Evolutionary conservation across 2,888 invertebrate species (phyloP).

Genomic region (Horisme vitalbata): DNA sequence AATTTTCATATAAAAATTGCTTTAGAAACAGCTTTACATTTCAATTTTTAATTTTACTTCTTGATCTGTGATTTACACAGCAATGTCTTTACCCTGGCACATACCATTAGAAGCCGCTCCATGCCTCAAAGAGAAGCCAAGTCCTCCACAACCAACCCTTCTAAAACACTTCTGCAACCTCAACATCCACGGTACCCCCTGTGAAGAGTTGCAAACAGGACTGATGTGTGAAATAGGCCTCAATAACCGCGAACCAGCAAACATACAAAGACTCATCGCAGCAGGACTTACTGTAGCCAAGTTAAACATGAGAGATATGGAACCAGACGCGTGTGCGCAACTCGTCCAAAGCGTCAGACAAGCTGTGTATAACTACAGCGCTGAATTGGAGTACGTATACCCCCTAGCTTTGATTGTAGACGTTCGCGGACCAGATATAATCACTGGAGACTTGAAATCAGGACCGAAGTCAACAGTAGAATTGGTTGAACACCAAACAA

Average conservation of each 20-base stretch:
- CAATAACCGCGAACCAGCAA: conserved; percentile 61
- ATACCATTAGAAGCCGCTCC: conserved; percentile 63
- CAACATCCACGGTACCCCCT: conserved; percentile 61
- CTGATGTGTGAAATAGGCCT: conserved; percentile 73
- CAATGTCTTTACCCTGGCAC: conserved; percentile 75
- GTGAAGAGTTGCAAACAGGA: conserved; percentile 70
- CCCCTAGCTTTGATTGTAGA: conserved; percentile 74
- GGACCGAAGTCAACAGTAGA: conserved; percentile 63
- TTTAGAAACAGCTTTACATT: too few species aligned
- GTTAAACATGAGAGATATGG: conserved; percentile 68
- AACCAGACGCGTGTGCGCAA: conserved; percentile 68
- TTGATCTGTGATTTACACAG: not conserved
- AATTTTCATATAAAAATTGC: too few species aligned
- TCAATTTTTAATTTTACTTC: too few species aligned
- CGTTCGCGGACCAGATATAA: conserved; percentile 66
- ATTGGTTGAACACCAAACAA: conserved; percentile 57
- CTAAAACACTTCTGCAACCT: conserved; percentile 65
- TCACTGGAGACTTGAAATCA: conserved; percentile 69
- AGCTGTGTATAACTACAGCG: conserved; percentile 75
- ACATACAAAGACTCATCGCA: conserved; percentile 70
- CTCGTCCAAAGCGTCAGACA: conserved; percentile 72
- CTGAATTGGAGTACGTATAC: conserved; percentile 72
- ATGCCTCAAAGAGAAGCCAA: conserved; percentile 39
- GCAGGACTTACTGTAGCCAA: conserved; percentile 75
- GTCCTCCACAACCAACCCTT: conserved; percentile 47